These are phyloP conservation scores for Ridgeia piscesae DNA, from an alignment of 1,140 invertebrate genomes.

Conservation along the genomic window DNA sequence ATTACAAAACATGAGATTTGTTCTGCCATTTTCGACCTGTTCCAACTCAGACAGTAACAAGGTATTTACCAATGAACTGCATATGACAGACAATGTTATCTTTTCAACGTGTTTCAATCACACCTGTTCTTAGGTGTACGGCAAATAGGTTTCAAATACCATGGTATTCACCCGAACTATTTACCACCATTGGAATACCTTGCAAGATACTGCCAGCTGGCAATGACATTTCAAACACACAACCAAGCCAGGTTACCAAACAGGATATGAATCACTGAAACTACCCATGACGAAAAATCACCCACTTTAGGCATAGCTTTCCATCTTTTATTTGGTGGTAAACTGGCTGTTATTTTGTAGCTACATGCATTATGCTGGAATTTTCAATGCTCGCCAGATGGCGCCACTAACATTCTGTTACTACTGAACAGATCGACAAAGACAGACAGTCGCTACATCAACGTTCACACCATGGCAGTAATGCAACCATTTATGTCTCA, in stretches of 20 bases:
- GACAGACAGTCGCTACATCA: not conserved
- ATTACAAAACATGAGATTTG: not conserved
- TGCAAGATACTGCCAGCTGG: not conserved
- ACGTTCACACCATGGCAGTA: not conserved
- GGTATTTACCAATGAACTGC: not conserved
- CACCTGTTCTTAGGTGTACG: not conserved
- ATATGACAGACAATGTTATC: not conserved
- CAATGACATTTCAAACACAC: not conserved
- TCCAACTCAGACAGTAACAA: not conserved
- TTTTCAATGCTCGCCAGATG: not conserved
- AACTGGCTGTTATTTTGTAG: not conserved
- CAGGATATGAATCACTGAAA: not conserved
- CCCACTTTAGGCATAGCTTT: not conserved
- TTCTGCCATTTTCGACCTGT: not conserved
- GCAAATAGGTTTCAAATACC: too few relatives aligned
- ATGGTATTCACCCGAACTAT: too few relatives aligned
- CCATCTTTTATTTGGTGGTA: not conserved
- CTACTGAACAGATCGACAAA: not conserved
- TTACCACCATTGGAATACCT: not conserved
- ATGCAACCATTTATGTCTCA: not conserved
- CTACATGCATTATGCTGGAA: not conserved
- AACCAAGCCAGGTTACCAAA: not conserved
- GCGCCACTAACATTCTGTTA: not conserved
- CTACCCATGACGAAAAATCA: not conserved
- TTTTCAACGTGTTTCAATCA: not conserved